phyloP scores from a whole-genome alignment of 2,113 vertebrate species.

The Stictonetta naevosa region DNA sequence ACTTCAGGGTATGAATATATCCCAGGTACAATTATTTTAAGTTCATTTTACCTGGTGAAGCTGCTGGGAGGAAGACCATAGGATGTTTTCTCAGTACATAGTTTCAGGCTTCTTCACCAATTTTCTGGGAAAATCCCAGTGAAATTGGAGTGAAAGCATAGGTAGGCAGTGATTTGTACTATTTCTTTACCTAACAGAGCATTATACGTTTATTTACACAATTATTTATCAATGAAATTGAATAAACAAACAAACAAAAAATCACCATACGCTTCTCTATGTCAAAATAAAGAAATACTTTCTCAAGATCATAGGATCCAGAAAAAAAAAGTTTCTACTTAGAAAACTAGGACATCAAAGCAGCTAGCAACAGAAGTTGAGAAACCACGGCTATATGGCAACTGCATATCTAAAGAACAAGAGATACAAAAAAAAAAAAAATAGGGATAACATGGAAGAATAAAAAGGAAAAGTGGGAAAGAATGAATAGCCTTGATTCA shows the following conservation, averaged over 20 bases:
- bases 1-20: accelerated
- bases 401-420: not conserved
- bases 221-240: not conserved
- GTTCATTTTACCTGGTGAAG: not conserved
- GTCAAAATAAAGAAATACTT: not conserved
- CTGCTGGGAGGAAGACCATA: not conserved
- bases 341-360: not conserved
- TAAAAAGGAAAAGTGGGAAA: not conserved
- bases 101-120: not conserved
- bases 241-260: not conserved
- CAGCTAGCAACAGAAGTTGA: not conserved
- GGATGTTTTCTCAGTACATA: not conserved
- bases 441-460: not conserved
- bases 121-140: not conserved
- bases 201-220: not conserved
- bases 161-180: not conserved
- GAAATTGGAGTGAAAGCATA: not conserved
- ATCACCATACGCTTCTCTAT: not conserved
- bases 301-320: not conserved
- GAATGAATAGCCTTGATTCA: not conserved
- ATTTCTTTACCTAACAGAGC: not conserved
- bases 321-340: not conserved
- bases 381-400: not conserved
- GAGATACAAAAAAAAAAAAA: not conserved
- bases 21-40: not conserved